Evolutionary conservation across 2,797 vertebrate genomes (phyloP).

Genomic region (Siniperca undulata): DNA sequence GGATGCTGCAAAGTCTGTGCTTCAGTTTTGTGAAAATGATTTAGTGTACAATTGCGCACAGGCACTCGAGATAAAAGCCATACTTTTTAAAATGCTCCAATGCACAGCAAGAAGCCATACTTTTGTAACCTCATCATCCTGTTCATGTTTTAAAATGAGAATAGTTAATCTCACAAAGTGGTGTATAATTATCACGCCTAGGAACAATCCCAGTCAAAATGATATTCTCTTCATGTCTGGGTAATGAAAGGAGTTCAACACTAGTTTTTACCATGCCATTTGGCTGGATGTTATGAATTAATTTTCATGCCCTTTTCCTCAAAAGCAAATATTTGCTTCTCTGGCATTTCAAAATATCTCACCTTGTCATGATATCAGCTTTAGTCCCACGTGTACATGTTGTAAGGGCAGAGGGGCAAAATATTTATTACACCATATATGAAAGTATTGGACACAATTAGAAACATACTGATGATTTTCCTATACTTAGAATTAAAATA

Average conservation of each 20-base stretch:
- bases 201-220: slow-evolving; percentile 28
- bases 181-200: slow-evolving; percentile 33
- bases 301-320: neutral
- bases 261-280: neutral
- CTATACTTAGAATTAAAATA: neutral
- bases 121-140: slow-evolving; percentile 22
- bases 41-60: slow-evolving; percentile 9
- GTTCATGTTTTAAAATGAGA: slow-evolving; percentile 23
- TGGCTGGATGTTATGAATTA: neutral
- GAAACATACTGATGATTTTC: neutral
- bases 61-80: slow-evolving; percentile 5
- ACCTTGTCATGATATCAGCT: neutral
- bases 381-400: neutral
- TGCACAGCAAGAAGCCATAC: neutral
- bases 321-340: neutral
- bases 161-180: slow-evolving; percentile 14
- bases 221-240: neutral
- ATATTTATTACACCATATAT: neutral
- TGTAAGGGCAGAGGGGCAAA: neutral
- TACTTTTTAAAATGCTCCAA: slow-evolving; percentile 20
- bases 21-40: slow-evolving; percentile 31
- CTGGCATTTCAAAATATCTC: neutral
- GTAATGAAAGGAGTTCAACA: slow-evolving; percentile 7
- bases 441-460: neutral
- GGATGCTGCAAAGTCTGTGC: slow-evolving; percentile 17